Evolutionary conservation across 92 coral and sea anemone genomes (phyloP), one percentile per base, ranked within the genome.

Genomic region (Paramuricea clavata): DNA sequence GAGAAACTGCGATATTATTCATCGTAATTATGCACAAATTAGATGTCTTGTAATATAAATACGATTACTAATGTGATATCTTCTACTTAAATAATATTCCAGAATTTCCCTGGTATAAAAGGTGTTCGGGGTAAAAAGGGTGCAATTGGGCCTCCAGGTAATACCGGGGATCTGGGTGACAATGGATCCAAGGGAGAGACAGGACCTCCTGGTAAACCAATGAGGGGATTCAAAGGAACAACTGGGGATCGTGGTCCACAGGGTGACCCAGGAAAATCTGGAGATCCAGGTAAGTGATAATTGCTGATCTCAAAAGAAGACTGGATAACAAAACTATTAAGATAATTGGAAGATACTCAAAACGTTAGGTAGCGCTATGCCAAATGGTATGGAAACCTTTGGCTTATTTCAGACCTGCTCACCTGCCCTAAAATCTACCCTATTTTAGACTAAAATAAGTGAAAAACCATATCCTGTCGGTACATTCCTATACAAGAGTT

Each of bases 101-200:
- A 72, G 78, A 72, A 95, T 16, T 91, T 93, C 12, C 93, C 95
- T 35, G 98, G 98, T 6, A 0, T 36, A n/a, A 89, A 90, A 84
- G 98, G 95, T 3, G 83, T 82, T 0, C 13, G 32, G 15, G 98
- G 98, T 15, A 41, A 56, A 6, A 41, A 62, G 35, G 98, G 98
- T 6, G 42, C 25, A 0, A 39, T 32, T 12, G 98, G 98, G 31
- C 85, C 76, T 0, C 93, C 89, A 17, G 98, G 98, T 21, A 82
- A 88, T 0, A 76, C 43, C 21, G 98, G 98, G 2, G 6, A 23
- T 13, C 62, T 69, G 54, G 98, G 98, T 5, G n/a, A 2, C 5
- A 47, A 52, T 74, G 98, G 98, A 47, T 81, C 57, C 12, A 88
- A 82, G 62, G 98, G 98, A 12, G 91, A 86, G 13, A 54, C 60